These are phyloP conservation scores for Dendrolimus houi DNA, from an alignment of 2,888 invertebrate genomes.

Conservation along the genomic window DNA sequence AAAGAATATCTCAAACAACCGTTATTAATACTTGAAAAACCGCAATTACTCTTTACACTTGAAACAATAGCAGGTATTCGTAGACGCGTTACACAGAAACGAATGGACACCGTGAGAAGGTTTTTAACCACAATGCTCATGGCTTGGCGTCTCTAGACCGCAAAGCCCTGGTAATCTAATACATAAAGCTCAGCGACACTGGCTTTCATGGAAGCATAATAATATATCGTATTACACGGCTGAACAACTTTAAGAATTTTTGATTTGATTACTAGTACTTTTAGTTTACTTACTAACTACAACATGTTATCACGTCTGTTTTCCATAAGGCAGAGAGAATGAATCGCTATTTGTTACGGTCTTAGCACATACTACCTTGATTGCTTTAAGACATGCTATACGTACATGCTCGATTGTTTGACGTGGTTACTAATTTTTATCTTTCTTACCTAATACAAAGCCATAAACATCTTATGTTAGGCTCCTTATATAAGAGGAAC, in stretches of 20 bases:
- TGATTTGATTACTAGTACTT: not conserved
- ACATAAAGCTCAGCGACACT: slow-evolving; percentile 73
- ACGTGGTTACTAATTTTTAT: too few species aligned
- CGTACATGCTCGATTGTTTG: too few species aligned
- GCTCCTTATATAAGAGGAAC: too few species aligned
- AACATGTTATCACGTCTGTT: too few species aligned
- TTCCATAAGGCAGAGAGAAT: too few species aligned
- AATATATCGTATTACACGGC: not conserved
- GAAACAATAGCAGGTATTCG: slow-evolving; percentile 13
- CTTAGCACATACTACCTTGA: too few species aligned
- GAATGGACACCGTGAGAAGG: slow-evolving; percentile 56
- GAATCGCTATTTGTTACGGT: too few species aligned
- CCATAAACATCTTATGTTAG: too few species aligned
- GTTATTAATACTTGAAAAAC: not conserved
- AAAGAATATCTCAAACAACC: not conserved
- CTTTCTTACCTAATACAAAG: too few species aligned
- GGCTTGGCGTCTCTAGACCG: slow-evolving; percentile 59
- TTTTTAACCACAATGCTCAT: slow-evolving; percentile 62
- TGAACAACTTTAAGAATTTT: not conserved
- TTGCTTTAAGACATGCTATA: too few species aligned
- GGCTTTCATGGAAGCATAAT: slow-evolving; percentile 58
- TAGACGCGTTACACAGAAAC: slow-evolving; percentile 5
- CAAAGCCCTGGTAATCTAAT: slow-evolving; percentile 71
- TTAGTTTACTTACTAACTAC: not conserved
- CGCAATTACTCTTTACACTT: not conserved